Percentiles rank a stretch among this genome's conserved stretches.
Conservation (phyloP, 2,797 vertebrate genomes). For the Tiaroga cobitis region DNA sequence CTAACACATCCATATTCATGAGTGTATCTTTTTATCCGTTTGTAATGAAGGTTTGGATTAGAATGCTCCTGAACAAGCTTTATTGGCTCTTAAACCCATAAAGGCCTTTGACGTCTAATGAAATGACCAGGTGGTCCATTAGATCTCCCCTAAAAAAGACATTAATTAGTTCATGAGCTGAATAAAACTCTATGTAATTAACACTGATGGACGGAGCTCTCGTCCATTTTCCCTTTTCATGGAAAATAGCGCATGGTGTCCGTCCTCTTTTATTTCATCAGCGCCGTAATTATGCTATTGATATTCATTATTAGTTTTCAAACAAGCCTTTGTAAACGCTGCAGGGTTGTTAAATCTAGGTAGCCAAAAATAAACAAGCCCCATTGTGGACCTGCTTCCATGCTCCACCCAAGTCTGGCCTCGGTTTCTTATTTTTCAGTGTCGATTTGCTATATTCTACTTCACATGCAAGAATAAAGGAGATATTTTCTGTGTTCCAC, state of each 20-base stretch:
- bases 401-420: slow-evolving; percentile 54
- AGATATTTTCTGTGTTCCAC: slow-evolving; percentile 55
- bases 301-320: slow-evolving; percentile 64
- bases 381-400: slow-evolving; percentile 52
- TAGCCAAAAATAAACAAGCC: slow-evolving; percentile 44
- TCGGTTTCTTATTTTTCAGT: slow-evolving; percentile 51
- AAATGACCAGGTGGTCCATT: slow-evolving; percentile 74
- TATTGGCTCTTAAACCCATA: slow-evolving; percentile 57
- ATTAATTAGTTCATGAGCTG: slow-evolving; percentile 73
- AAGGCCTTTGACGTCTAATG: slow-evolving; percentile 55
- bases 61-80: slow-evolving; percentile 49
- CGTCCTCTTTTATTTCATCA: slow-evolving; percentile 65
- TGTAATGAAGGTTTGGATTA: slow-evolving; percentile 58
- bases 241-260: slow-evolving; percentile 61
- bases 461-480: slow-evolving; percentile 65
- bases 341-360: slow-evolving; percentile 52
- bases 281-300: slow-evolving; percentile 66
- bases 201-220: slow-evolving; percentile 49
- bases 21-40: slow-evolving; percentile 41
- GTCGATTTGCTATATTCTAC: slow-evolving; percentile 60
- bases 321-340: slow-evolving; percentile 46
- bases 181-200: slow-evolving; percentile 73
- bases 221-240: slow-evolving; percentile 55
- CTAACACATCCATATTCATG: slow-evolving; percentile 59
- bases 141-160: slow-evolving; percentile 68